Evolutionary conservation across 2,113 vertebrate species (phyloP).

Genomic region (Prunella fulvescens): DNA sequence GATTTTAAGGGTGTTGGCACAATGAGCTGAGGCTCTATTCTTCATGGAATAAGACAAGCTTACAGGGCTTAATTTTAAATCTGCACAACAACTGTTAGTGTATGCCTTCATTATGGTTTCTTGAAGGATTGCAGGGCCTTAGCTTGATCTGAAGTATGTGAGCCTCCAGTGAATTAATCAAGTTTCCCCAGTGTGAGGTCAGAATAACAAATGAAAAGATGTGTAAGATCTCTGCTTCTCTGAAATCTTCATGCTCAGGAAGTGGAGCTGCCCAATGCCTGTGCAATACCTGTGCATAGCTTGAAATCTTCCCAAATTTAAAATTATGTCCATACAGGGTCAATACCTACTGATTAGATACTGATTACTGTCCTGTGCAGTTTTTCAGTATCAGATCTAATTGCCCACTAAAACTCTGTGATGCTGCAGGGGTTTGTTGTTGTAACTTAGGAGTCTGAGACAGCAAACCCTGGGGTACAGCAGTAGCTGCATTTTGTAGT

Average conservation of each 20-base stretch:
- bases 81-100: neutral
- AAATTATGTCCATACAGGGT: neutral
- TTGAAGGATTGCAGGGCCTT: neutral
- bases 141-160: neutral
- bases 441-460: neutral
- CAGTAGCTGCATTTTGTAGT: neutral
- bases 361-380: rapidly evolving
- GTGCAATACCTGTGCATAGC: neutral
- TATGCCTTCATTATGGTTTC: neutral
- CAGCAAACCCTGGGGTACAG: neutral
- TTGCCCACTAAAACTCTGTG: neutral
- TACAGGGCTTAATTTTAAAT: neutral
- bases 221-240: neutral
- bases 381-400: neutral
- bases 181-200: neutral
- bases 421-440: neutral
- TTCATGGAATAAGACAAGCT: neutral
- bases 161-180: neutral
- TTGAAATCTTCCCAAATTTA: neutral
- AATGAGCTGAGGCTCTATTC: neutral
- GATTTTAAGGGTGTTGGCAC: neutral
- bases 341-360: neutral
- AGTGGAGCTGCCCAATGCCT: neutral
- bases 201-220: neutral
- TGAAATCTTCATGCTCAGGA: neutral